Conservation (phyloP, 2,888 invertebrate species). For the Phania funesta region DNA sequence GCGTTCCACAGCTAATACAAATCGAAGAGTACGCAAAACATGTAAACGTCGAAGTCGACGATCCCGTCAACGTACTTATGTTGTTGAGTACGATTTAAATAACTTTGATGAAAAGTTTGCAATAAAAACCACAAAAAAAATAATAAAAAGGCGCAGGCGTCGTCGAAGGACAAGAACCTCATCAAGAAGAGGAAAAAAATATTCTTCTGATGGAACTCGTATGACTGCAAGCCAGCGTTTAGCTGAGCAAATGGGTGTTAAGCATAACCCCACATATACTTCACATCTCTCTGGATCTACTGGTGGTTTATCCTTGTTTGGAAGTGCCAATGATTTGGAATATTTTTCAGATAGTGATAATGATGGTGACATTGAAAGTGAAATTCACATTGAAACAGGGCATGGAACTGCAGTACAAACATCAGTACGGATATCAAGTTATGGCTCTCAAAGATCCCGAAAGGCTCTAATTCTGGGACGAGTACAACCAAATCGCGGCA, state of each 20-base stretch:
- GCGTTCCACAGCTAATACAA: slow-evolving; percentile 62
- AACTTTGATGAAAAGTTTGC: slow-evolving; percentile 84
- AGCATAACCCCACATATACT: slow-evolving; percentile 69
- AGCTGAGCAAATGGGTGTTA: slow-evolving; percentile 76
- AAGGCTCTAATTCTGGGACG: slow-evolving; percentile 75
- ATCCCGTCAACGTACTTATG: slow-evolving; percentile 83
- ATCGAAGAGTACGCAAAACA: slow-evolving; percentile 63
- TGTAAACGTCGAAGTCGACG: slow-evolving; percentile 74
- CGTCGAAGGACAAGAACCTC: slow-evolving; percentile 67
- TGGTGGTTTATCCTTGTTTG: slow-evolving; percentile 84
- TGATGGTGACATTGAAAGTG: slow-evolving; percentile 78
- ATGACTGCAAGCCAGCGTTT: slow-evolving; percentile 75
- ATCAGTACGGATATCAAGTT: slow-evolving; percentile 75
- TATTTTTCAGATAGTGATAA: slow-evolving; percentile 84
- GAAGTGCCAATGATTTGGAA: slow-evolving; percentile 85
- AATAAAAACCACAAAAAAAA: slow-evolving; percentile 81
- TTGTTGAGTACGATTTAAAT: slow-evolving; percentile 85
- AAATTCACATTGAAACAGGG: slow-evolving; percentile 74
- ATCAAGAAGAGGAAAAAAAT: slow-evolving; percentile 57
- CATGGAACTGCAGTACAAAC: slow-evolving; percentile 80
- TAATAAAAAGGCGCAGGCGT: slow-evolving; percentile 79
- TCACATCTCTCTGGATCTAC: slow-evolving; percentile 70
- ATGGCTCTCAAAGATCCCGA: slow-evolving; percentile 73
- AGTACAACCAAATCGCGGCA: slow-evolving; percentile 42
- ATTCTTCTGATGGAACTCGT: slow-evolving; percentile 28